Evolutionary conservation across 53 echinoderm and acorn worm genomes (phyloP).

Genomic region (Paelopatides confundens): DNA sequence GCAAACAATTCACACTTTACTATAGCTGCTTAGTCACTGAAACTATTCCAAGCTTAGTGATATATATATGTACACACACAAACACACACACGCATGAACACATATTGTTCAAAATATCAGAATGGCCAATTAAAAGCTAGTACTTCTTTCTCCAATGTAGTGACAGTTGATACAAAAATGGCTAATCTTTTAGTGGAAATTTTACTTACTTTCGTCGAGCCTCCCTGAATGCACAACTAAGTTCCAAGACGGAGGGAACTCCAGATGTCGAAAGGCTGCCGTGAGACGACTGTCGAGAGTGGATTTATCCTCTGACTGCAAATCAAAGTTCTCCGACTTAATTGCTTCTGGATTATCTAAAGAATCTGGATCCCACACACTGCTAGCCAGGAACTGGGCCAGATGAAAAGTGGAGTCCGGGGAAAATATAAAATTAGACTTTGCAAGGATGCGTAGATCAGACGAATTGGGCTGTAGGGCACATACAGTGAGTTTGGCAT

Average conservation of each 20-base stretch:
- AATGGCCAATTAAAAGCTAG: too few species aligned
- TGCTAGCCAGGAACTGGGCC: constrained; percentile 87
- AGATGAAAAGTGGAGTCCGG: constrained; percentile 86
- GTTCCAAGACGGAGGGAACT: constrained; percentile 84
- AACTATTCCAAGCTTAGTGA: too few species aligned
- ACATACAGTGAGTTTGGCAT: constrained; percentile 75
- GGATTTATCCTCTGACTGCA: constrained; percentile 82
- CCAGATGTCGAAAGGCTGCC: constrained; percentile 88
- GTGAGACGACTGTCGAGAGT: constrained; percentile 81
- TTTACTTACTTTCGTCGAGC: constrained; percentile 89
- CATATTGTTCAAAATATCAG: too few species aligned
- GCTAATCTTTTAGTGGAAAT: too few species aligned
- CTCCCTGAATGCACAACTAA: constrained; percentile 81
- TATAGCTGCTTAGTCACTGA: too few species aligned
- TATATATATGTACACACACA: too few species aligned
- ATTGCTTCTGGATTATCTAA: constrained; percentile 84
- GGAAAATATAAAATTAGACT: constrained; percentile 71
- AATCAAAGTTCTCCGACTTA: constrained; percentile 85
- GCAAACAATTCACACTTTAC: too few species aligned
- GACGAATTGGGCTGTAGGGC: constrained; percentile 36
- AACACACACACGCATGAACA: too few species aligned
- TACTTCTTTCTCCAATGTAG: too few species aligned
- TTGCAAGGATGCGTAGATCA: constrained; percentile 52
- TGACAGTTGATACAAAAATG: too few species aligned
- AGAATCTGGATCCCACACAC: constrained; percentile 82